Evolutionary conservation across 2,888 invertebrate genomes (phyloP), one percentile per base, ranked within the genome.

Genomic region (Phrixothrix hirtus): DNA sequence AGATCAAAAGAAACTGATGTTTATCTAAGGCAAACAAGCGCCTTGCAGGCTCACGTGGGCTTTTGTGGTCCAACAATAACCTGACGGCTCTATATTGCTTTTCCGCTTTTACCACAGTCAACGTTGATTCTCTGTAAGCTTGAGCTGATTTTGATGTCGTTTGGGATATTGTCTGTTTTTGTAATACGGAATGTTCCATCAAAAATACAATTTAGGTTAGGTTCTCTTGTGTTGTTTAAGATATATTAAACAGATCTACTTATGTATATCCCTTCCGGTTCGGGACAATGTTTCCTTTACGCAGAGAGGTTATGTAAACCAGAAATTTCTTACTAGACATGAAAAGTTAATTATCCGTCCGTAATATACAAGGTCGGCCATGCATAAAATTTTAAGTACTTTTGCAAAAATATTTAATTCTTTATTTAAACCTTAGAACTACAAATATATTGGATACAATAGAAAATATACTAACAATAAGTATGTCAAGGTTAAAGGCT

Each of bases 11-110:
- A 42, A 42, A 16, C 29, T 31, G 42, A 42, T 42, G 42, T 42
- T 42, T 42, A 42, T 42, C 31, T 17, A 31, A 21, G 11, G 30
- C 39, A 12, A n/a, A 11, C 29, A 26, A 38, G 13, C 38, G 26
- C 13, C 38, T 26, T 26, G 5, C 6, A 38, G 29, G 30, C 21
- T 21, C 42, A 17, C 42, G 42, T 17, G 30, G n/a, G 42, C 42
- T 42, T 42, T 42, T 31, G 29, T 29, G 29, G 42, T 17, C 31
- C 31, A 31, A 42, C 42, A 42, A 42, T 42, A 42, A 30, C 42
- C 31, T 39, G 29, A 10, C 9, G 36, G 10, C 12, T 25, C 36
- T 26, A 38, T 38, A 38, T 41, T 41, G 41, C 30, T 42, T 32
- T 31, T 12, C 12, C 31, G 31, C 13, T 31, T 12, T 21, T 7